These are phyloP conservation scores for Blastobasis lacticolella DNA, from an alignment of 2,888 invertebrate species.

Conservation along the genomic window DNA sequence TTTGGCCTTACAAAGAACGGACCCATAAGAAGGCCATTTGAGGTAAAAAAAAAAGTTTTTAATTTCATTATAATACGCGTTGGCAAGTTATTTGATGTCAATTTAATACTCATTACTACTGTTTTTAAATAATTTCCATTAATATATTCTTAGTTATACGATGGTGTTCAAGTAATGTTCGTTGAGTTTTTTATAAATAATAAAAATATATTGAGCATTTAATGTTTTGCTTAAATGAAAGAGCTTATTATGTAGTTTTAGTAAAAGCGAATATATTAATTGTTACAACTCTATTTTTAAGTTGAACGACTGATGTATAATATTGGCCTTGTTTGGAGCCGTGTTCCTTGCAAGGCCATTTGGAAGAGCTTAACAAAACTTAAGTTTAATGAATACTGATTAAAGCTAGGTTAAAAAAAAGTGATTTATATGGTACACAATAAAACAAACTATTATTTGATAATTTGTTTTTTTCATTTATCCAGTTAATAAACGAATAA, in stretches of 20 bases:
- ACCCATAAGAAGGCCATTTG: constrained; percentile 9
- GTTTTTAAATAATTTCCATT: constrained; percentile 1
- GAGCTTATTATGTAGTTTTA: constrained; percentile 4
- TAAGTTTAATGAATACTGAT: constrained; percentile 16
- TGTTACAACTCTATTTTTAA: background rate
- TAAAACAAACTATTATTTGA: constrained; percentile 15
- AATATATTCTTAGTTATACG: constrained; percentile 2
- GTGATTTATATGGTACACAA: constrained; percentile 13
- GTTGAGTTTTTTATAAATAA: constrained; percentile 2
- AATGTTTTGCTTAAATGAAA: background rate
- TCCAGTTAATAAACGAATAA: constrained; percentile 15
- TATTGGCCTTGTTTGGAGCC: background rate
- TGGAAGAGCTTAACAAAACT: constrained; percentile 16
- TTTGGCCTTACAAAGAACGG: constrained; percentile 12
- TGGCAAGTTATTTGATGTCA: constrained; percentile 3
- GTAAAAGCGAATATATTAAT: constrained; percentile 1
- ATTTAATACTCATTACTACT: constrained; percentile 5
- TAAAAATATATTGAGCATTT: constrained; percentile 1
- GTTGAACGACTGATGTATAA: background rate
- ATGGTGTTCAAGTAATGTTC: constrained; percentile 2
- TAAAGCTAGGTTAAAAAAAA: constrained; percentile 8
- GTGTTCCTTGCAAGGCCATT: constrained; percentile 16
- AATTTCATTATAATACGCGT: constrained; percentile 4
- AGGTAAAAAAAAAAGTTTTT: constrained; percentile 2
- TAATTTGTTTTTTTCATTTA: constrained; percentile 11